Evolutionary conservation across 2,113 vertebrate species (phyloP), one percentile per base, ranked within the genome.

Genomic region (Syrmaticus mikado): DNA sequence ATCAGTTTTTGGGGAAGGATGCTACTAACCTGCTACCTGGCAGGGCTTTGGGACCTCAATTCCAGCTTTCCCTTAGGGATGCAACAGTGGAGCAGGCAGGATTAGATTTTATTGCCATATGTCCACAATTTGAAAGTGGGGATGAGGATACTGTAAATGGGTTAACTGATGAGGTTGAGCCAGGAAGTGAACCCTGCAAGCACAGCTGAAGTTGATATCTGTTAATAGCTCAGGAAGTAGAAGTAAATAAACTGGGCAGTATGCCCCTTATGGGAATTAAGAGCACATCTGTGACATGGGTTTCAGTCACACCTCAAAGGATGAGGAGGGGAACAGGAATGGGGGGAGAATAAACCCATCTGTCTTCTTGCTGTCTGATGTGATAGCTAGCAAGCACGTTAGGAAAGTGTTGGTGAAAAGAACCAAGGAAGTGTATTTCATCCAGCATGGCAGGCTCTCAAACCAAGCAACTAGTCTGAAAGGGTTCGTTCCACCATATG

Each of bases 271-370:
- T 85, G 84, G 40, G 81, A 89, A 17, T 73, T 45, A 9, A 15
- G 64, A 89, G 87, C 78, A 82, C 82, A 76, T 64, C 67, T 89
- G 67, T 57, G 89, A 92, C 72, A 41, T 38, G 62, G 82, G 67
- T 91, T 94, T 67, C 75, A 64, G 82, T 87, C 8, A 2, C 85
- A 94, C 85, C 82, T 90, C 89, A 77, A 20, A 93, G 89, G 85
- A 91, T 82, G 55, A 60, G 80, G 62, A 89, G 55, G 34, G 62
- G 85, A 87, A 75, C 72, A 53, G 66, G 62, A 94, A 73, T 71
- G 65, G 66, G 55, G 55, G 77, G 28, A 78, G 48, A 71, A 28
- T 21, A 46, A 85, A 48, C 60, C 89, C 82, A 85, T 95, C 94
- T 95, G 82, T 92, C 76, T n/a, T 32, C 67, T 75, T 70, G 45